Evolutionary conservation across 2,888 invertebrate genomes (phyloP).

Genomic region (Harmothoe impar): DNA sequence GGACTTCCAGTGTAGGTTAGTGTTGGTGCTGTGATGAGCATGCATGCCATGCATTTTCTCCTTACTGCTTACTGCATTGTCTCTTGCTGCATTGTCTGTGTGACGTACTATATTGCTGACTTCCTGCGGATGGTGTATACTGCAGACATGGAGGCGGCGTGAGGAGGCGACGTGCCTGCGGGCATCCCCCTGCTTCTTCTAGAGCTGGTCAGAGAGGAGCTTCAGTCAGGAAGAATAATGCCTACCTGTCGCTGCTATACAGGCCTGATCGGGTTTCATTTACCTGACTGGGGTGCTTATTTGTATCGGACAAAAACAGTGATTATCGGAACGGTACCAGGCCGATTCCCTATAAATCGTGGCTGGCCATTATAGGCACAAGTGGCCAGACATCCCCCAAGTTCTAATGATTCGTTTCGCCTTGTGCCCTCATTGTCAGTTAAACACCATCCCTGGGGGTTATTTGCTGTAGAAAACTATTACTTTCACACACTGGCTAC

Average conservation of each 20-base stretch:
- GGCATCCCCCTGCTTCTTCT: not conserved
- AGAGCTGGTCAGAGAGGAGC: conserved; percentile 14
- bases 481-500: conserved; percentile 37
- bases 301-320: conserved; percentile 63
- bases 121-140: too few relatives aligned
- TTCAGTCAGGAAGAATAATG: conserved; percentile 48
- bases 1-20: too few relatives aligned
- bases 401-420: conserved; percentile 61
- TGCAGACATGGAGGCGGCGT: too few relatives aligned
- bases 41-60: too few relatives aligned
- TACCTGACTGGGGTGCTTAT: conserved; percentile 32
- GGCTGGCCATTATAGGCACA: not conserved
- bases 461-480: conserved; percentile 62
- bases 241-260: conserved; percentile 21
- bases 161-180: not conserved
- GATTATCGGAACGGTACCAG: conserved; percentile 59
- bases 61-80: too few relatives aligned
- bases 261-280: conserved; percentile 59
- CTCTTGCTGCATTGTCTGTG: too few relatives aligned
- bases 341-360: conserved; percentile 56
- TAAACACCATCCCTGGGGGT: conserved; percentile 51
- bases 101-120: too few relatives aligned
- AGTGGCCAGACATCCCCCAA: conserved; percentile 40
- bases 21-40: too few relatives aligned
- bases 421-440: conserved; percentile 42